Conservation (phyloP, 2,888 invertebrate genomes). For the Horisme vitalbata region DNA sequence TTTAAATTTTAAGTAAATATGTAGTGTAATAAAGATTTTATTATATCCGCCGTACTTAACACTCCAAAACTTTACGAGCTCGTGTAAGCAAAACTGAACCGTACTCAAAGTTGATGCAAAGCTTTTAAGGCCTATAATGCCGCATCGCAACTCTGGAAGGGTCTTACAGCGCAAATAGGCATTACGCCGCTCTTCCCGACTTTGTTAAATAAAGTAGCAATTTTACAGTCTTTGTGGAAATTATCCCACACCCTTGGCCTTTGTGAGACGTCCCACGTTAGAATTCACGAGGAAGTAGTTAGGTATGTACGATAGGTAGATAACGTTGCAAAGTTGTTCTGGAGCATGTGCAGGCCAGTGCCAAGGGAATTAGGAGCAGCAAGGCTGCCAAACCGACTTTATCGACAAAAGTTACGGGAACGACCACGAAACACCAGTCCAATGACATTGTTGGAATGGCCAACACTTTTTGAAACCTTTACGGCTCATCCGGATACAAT, state of each 20-base stretch:
- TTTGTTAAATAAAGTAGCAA: slow-evolving; percentile 27
- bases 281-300: slow-evolving; percentile 6
- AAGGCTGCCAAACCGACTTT: slow-evolving; percentile 24
- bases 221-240: slow-evolving; percentile 9
- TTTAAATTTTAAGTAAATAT: background rate
- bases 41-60: slow-evolving; percentile 7
- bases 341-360: slow-evolving; percentile 16
- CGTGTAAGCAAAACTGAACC: slow-evolving; percentile 9
- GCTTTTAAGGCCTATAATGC: slow-evolving; percentile 20
- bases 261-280: slow-evolving; percentile 13
- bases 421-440: slow-evolving; percentile 2
- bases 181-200: slow-evolving; percentile 16
- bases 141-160: slow-evolving; percentile 18
- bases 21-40: background rate
- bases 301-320: background rate
- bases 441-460: background rate
- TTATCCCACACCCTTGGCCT: slow-evolving; percentile 19
- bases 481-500: background rate
- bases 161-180: slow-evolving; percentile 19
- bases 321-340: slow-evolving; percentile 3
- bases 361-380: slow-evolving; percentile 21
- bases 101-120: slow-evolving; percentile 18
- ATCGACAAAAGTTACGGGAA: slow-evolving; percentile 15
- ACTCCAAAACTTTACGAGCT: slow-evolving; percentile 5
- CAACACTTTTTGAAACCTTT: background rate